Base-by-base conservation (phyloP, 2,888 invertebrate genomes). In the Tigriopus californicus region DNA sequence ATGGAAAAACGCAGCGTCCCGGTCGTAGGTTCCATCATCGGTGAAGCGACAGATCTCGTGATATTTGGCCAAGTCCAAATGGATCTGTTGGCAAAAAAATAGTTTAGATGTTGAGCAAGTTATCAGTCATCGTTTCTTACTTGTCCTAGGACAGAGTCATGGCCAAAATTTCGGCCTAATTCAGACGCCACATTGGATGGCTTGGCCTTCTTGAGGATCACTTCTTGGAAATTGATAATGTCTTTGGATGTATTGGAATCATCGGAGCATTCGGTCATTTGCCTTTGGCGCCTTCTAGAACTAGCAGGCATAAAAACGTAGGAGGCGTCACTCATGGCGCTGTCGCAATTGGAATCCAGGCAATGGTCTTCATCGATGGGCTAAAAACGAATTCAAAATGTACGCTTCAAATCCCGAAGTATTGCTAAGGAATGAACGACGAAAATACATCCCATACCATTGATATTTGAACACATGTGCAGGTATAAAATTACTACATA, bases 31-130 rank as follows among this genome's bases (percentile, higher is more conserved):
- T 15, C 67, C 65, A 25, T 62, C 63, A 25, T 65, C 65, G 24
- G 62, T 62, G 41, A 54, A 54, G 11, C 54, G 40, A 22, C 54
- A 54, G 15, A 25, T 64, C 65, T 77, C 76, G 63, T 77, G 75
- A 66, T 76, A 77, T 63, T 74, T 73, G 15, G 75, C 73, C 65
- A 77, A 66, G 63, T 77, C 76, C 63, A 77, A 70, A 65, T 77
- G 77, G 56, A 77, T 68, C 72, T 74, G 61, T 6, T 15, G 15
- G n/a, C 40, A 40, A 55, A 33, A 33, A 8, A 8, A 33, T 5
- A 33, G 33, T 3, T 33, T 33, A 33, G 33, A 33, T 8, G n/a
- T 33, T 33, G 33, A 33, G 33, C n/a, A n/a, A n/a, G n/a, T n/a
- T n/a, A n/a, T n/a, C n/a, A n/a, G n/a, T n/a, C n/a, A n/a, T n/a